Evolutionary conservation across 2,888 invertebrate species (phyloP), one percentile per base, ranked within the genome.

Genomic region (Apotomis betuletana): DNA sequence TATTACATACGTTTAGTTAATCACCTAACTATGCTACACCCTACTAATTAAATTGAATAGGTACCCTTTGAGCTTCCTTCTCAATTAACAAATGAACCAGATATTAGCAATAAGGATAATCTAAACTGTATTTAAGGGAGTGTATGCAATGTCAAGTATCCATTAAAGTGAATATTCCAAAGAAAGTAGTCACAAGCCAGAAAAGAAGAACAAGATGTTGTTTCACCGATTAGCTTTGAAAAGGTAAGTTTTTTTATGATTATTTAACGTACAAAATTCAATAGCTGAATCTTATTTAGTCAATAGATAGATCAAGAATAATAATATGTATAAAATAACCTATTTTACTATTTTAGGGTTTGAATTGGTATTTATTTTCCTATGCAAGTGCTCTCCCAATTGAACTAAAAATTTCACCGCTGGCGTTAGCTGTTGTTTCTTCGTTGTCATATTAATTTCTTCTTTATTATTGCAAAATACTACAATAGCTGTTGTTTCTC

Each of bases 71-170:
- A 3, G n/a, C n/a, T 57, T 57, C 55, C 55, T 44, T 44, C 1
- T 54, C 54, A 64, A 55, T 64, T 46, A 65, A 36, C 49, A 49
- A 49, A 49, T 49, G 49, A 49, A 49, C 1, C 49, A 44, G 4
- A 44, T 3, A 44, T 44, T 44, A 44, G 5, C 15, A 41, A 13
- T 57, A 15, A 57, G 12, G 27, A 38, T 63, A 63, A 9, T 55
- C 52, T 15, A 12, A 12, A 54, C 12, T n/a, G 55, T 65, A 65
- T 57, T 65, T 65, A 65, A 55, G 4, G 44, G 27, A 65, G 65
- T 46, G 9, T n/a, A 10, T 10, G 9, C 36, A 4, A n/a, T 46
- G 8, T 9, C 36, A 46, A 4, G 55, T 10, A 46, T 10, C n/a
- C 55, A 57, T 27, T 65, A 27, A 44, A 5, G 4, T 6, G 55